phyloP scores from a whole-genome alignment of 1,140 invertebrate species.

The Heliconius eleuchia region DNA sequence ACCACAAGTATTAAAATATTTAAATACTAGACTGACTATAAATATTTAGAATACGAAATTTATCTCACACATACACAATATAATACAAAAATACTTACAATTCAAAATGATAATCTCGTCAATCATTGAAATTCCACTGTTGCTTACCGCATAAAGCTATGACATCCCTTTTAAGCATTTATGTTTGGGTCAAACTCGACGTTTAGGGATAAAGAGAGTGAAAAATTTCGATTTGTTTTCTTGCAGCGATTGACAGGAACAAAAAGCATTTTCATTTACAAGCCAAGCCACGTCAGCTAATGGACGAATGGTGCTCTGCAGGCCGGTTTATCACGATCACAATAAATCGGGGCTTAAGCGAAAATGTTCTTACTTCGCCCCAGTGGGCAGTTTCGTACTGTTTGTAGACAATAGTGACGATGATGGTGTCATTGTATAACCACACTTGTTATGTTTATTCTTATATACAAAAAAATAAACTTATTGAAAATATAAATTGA shows the following conservation, averaged over 20 bases:
- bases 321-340: slow-evolving; percentile 67
- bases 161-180: slow-evolving; percentile 7
- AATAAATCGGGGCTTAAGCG: slow-evolving; percentile 63
- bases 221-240: slow-evolving; percentile 49
- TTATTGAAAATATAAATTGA: background rate
- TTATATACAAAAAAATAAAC: background rate
- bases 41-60: no score
- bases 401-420: slow-evolving; percentile 35
- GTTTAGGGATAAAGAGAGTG: slow-evolving; percentile 33
- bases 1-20: no score
- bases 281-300: slow-evolving; percentile 57
- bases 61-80: no score
- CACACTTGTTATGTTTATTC: background rate
- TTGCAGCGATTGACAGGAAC: slow-evolving; percentile 51
- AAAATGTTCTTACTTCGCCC: slow-evolving; percentile 51
- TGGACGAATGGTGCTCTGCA: slow-evolving; percentile 62
- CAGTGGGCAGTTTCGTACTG: slow-evolving; percentile 47
- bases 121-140: slow-evolving; percentile 2
- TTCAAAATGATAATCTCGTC: background rate
- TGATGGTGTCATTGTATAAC: background rate
- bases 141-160: background rate
- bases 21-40: no score
- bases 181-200: slow-evolving; percentile 21
- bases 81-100: background rate
- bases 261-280: slow-evolving; percentile 59